These are phyloP conservation scores for Holotrichia oblita DNA, from an alignment of 1,140 invertebrate genomes.

Conservation along the genomic window DNA sequence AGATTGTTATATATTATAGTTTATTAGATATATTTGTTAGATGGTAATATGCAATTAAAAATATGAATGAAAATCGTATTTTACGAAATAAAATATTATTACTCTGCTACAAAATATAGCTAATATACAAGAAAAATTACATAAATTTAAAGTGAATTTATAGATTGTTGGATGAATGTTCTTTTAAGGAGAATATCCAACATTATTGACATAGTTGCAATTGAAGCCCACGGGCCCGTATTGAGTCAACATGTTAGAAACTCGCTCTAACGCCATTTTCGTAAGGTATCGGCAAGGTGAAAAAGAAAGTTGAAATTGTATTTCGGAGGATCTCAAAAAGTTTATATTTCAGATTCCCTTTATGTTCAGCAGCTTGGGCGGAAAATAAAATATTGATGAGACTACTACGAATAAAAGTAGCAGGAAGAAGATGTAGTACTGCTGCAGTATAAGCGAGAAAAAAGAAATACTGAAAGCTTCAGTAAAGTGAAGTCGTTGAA, in stretches of 20 bases:
- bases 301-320: conserved; percentile 18
- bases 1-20: too few species aligned
- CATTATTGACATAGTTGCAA: background rate
- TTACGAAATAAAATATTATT: too few species aligned
- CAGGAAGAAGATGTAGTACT: conserved; percentile 1
- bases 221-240: background rate
- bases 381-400: conserved; percentile 17
- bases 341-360: conserved; percentile 9
- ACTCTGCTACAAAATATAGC: too few species aligned
- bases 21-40: too few species aligned
- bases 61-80: too few species aligned
- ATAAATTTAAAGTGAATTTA: background rate
- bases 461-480: background rate
- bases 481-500: background rate
- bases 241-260: background rate
- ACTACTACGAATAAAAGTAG: background rate
- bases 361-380: conserved; percentile 5
- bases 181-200: background rate
- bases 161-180: background rate
- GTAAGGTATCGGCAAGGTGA: background rate
- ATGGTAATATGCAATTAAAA: too few species aligned
- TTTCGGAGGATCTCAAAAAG: conserved; percentile 12
- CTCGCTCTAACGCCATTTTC: conserved; percentile 2
- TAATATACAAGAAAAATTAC: too few species aligned
- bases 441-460: background rate